Evolutionary conservation across 2,797 vertebrate species (phyloP).

Genomic region (Aulostomus chinensis): DNA sequence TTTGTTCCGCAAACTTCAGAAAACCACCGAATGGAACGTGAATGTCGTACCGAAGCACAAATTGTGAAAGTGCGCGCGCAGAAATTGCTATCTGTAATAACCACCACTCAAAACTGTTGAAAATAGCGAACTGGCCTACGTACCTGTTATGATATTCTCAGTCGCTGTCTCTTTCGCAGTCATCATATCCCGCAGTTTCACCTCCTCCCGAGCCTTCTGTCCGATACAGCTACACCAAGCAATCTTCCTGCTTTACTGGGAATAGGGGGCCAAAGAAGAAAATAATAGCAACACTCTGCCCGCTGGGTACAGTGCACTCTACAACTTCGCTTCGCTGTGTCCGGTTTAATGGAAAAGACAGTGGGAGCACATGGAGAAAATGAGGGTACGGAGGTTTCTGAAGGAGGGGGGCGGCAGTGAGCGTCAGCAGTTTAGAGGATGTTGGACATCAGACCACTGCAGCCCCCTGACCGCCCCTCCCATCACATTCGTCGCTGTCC

Average conservation of each 20-base stretch:
- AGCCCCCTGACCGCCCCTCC: slow-evolving; percentile 67
- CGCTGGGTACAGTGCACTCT: background rate
- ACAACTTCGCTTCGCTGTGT: background rate
- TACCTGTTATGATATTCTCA: slow-evolving; percentile 73
- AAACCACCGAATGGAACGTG: no score
- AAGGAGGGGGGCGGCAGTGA: slow-evolving; percentile 23
- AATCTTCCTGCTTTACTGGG: slow-evolving; percentile 54
- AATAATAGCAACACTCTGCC: slow-evolving; percentile 5
- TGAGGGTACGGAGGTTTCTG: slow-evolving; percentile 23
- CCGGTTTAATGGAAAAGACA: background rate
- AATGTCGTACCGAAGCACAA: background rate
- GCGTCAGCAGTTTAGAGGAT: slow-evolving; percentile 58
- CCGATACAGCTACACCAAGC: slow-evolving; percentile 69
- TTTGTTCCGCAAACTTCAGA: no score
- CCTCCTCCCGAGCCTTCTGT: slow-evolving; percentile 60
- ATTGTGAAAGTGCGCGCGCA: background rate
- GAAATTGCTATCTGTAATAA: background rate
- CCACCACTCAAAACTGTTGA: background rate
- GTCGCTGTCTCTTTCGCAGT: slow-evolving; percentile 65
- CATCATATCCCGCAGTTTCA: slow-evolving; percentile 63
- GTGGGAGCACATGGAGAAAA: slow-evolving; percentile 12
- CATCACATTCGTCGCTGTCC: slow-evolving; percentile 52
- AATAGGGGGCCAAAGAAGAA: slow-evolving; percentile 19
- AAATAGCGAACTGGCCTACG: background rate
- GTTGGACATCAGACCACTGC: slow-evolving; percentile 62